These are phyloP conservation scores for Gambusia holbrooki DNA, from an alignment of 2,113 vertebrate genomes.

Conservation along the genomic window DNA sequence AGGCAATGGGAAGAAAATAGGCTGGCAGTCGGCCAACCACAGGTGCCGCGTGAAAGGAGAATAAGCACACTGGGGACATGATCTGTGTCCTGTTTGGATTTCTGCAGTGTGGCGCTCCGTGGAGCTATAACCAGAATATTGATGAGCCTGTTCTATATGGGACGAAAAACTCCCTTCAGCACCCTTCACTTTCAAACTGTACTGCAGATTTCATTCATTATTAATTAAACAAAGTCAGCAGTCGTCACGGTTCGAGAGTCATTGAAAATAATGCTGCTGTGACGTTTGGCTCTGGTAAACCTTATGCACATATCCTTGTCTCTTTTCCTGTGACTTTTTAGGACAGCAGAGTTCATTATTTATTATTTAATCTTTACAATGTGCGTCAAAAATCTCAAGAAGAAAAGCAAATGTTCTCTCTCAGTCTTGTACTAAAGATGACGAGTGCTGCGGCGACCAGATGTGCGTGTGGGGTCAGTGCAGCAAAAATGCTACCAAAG, in stretches of 20 bases:
- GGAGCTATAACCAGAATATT: constrained; percentile 10
- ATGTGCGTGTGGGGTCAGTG: constrained; percentile 93
- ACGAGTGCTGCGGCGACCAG: constrained; percentile 88
- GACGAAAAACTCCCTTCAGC: constrained; percentile 6
- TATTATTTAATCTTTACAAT: too few relatives aligned
- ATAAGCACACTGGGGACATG: constrained; percentile 31
- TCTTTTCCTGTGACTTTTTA: not conserved
- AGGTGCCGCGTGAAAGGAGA: constrained; percentile 2
- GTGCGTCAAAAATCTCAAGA: not conserved
- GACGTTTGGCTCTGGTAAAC: not conserved
- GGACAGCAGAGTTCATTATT: not conserved
- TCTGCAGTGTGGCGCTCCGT: constrained; percentile 4
- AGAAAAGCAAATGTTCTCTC: not conserved
- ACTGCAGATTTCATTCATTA: constrained; percentile 28
- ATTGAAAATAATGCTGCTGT: not conserved
- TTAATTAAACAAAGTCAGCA: constrained; percentile 8
- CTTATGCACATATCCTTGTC: not conserved
- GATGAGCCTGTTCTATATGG: not conserved
- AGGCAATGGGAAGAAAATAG: constrained; percentile 6
- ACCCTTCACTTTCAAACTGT: constrained; percentile 25
- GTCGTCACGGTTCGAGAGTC: constrained; percentile 1
- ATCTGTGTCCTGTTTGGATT: constrained; percentile 22
- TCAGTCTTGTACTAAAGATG: constrained; percentile 86
- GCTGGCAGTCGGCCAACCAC: constrained; percentile 36
- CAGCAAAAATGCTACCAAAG: constrained; percentile 76